A percentile compares a stretch with the other conserved stretches of the same genome.
Conservation (phyloP, 2,113 vertebrate species). For the Taurulus bubalis region DNA sequence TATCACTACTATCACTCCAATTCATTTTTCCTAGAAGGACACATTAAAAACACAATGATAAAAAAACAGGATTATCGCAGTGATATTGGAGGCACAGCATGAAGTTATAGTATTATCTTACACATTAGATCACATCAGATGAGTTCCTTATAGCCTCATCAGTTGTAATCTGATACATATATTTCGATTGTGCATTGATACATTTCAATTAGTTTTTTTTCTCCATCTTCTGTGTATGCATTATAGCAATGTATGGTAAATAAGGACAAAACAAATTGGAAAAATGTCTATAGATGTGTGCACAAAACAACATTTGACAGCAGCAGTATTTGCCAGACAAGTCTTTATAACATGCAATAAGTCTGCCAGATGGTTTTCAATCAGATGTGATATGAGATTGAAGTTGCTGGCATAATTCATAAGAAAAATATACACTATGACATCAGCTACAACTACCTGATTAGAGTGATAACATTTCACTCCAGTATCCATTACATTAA, state of each 20-base stretch:
- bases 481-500: not conserved
- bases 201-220: not conserved
- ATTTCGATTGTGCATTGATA: not conserved
- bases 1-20: not conserved
- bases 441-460: not conserved
- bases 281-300: not conserved
- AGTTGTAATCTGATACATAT: not conserved
- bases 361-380: not conserved
- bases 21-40: not conserved
- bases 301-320: not conserved
- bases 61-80: not conserved
- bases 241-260: not conserved
- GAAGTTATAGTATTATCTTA: not conserved
- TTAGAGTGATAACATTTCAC: not conserved
- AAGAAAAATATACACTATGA: no score
- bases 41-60: not conserved
- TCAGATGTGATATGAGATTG: not conserved
- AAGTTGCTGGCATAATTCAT: not conserved
- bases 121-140: not conserved
- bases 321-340: not conserved
- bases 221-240: no score
- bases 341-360: not conserved
- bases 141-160: not conserved
- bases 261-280: not conserved
- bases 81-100: not conserved